Base-by-base conservation (phyloP, 1,140 invertebrate genomes). In the Ericerus pela region DNA sequence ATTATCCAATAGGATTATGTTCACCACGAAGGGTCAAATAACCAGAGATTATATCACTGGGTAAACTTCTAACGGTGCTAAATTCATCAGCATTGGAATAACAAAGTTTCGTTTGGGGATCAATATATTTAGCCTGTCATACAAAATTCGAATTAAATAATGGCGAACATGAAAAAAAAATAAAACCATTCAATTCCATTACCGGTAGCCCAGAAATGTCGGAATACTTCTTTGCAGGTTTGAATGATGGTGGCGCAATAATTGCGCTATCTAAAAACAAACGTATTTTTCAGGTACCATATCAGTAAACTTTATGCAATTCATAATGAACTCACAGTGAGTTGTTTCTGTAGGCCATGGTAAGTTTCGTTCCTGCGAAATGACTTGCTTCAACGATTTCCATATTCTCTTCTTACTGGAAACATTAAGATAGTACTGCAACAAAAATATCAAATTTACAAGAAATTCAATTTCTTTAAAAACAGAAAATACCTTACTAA, bases 181-280 rank as follows among this genome's bases (percentile, higher is more conserved):
- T 55, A 41, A 36, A 54, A 51, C 31, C 53, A 54, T 54, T 51
- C 12, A 57, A 51, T 41, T 41, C 37, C 14, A n/a, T 72, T 71
- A 80, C 81, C 52, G 80, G 78, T 53, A 94, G 66, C 1, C 90
- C 90, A 61, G 88, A 92, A 54, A 94, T 82, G 67, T 95, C 91
- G 0, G 90, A 94, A 70, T 94, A 94, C 65, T 93, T 94, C 67
- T 92, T 92, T 1, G 85, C 79, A 24, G 90, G 91, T 68, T 81
- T 84, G 62, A 92, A 88, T 55, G 88, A 88, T 31, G 89, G 88
- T 18, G 88, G 88, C 29, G 88, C 88, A 72, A 92, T 90, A 58
- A 95, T 84, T 36, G 79, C 80, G 65, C 80, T 82, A 70, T 88
- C 84, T 86, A 65, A 55, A 75, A 77, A 64, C 52, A 56, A 47